A percentile compares a stretch with the other conserved stretches of the same genome.
phyloP scores from a whole-genome alignment of 2,888 invertebrate genomes.

The Odontothrips loti region DNA sequence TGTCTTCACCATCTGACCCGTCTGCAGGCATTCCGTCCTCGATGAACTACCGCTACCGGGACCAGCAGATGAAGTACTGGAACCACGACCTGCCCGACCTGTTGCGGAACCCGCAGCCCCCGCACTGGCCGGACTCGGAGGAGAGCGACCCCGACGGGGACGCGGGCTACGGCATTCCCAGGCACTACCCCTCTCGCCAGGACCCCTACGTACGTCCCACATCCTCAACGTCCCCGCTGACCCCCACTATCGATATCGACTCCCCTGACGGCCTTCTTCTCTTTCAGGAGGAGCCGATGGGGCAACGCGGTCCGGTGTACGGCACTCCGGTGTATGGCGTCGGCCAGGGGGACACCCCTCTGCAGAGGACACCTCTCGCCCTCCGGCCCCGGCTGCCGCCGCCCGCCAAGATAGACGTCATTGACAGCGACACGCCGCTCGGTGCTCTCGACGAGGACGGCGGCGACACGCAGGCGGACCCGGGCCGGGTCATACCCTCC shows the following conservation, averaged over 20 bases:
- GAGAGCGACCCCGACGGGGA: conserved; percentile 38
- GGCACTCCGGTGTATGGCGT: conserved; percentile 27
- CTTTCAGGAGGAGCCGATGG: background rate
- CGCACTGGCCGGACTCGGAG: conserved; percentile 42
- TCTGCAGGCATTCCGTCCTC: conserved; percentile 69
- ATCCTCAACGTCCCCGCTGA: no score
- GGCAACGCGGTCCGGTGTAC: background rate
- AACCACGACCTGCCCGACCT: conserved; percentile 70
- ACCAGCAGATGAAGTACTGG: conserved; percentile 78
- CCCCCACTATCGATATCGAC: no score
- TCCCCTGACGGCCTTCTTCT: no score
- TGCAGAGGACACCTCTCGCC: no score
- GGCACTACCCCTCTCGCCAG: conserved; percentile 36
- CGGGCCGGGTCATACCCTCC: conserved; percentile 42
- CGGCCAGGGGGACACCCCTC: background rate
- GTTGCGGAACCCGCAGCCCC: conserved; percentile 36
- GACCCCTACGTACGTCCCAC: conserved; percentile 37
- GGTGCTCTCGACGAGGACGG: conserved; percentile 20
- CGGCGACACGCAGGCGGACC: conserved; percentile 33
- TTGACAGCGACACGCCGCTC: conserved; percentile 19
- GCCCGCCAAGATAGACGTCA: background rate
- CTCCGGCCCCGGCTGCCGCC: no score
- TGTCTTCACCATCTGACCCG: background rate
- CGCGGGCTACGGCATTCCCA: conserved; percentile 33
- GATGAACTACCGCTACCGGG: conserved; percentile 69